phyloP scores from a whole-genome alignment of 2,888 invertebrate genomes.

The Teinopalpus imperialis region DNA sequence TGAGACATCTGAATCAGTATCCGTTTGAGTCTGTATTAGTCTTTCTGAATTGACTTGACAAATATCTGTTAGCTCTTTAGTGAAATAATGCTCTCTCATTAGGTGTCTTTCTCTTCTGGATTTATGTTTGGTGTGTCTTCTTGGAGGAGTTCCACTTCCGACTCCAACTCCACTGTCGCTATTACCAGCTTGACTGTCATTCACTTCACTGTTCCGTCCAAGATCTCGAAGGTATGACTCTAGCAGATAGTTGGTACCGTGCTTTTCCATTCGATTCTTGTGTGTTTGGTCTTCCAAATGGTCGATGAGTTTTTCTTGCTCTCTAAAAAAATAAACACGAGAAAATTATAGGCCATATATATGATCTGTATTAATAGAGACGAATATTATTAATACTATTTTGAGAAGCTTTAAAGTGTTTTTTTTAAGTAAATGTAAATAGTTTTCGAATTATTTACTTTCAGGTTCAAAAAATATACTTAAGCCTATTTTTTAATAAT shows the following conservation, averaged over 20 bases:
- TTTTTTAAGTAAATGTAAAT: too few relatives aligned
- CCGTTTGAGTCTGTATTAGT: conserved; percentile 63
- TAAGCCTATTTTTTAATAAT: too few relatives aligned
- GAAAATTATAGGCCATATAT: too few relatives aligned
- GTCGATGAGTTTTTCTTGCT: conserved; percentile 90
- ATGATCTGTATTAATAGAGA: too few relatives aligned
- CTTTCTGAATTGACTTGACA: conserved; percentile 78
- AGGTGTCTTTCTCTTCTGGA: conserved; percentile 77
- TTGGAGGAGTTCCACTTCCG: conserved; percentile 83
- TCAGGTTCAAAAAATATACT: too few relatives aligned
- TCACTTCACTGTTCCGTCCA: conserved; percentile 67
- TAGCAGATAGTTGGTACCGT: conserved; percentile 90
- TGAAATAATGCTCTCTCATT: conserved; percentile 79
- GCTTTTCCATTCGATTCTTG: conserved; percentile 86
- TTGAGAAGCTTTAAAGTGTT: too few relatives aligned
- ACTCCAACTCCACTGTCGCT: conserved; percentile 87
- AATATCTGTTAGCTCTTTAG: conserved; percentile 77
- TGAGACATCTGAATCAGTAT: conserved; percentile 76
- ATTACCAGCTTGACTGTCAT: conserved; percentile 83
- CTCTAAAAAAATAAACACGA: conserved; percentile 66
- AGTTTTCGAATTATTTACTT: too few relatives aligned
- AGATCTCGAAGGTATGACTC: conserved; percentile 86
- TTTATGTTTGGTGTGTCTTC: conserved; percentile 76
- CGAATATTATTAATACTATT: too few relatives aligned
- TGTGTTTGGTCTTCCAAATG: conserved; percentile 90